Base-by-base conservation (phyloP, 2,113 vertebrate species). In the Aleadryas rufinucha region DNA sequence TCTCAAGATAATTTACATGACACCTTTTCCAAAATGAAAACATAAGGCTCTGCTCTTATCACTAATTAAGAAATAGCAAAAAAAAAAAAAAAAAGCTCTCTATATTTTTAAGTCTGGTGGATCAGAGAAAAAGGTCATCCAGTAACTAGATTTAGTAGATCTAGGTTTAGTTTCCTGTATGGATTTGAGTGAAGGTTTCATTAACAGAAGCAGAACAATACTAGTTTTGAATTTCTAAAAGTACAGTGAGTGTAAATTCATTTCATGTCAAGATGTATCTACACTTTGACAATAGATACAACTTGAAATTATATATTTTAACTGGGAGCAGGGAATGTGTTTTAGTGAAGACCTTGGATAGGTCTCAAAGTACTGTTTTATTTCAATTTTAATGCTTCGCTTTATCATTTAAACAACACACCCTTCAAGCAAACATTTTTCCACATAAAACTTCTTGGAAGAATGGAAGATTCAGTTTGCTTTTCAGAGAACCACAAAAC, bases 91-190 rank as follows among this genome's bases (percentile, higher is more conserved):
- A 13, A 31, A 31, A 19, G 0, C 6, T 78, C 11, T 54, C 31
- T 72, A 0, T 31, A 66, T 74, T 87, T 89, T 60, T 37, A 87
- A 87, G n/a, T 61, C 37, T 72, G 37, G 24, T 23, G 22, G 31
- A 75, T 76, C 85, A 80, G 37, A 68, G 57, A 24, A 89, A 68
- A 74, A 70, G 59, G 87, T 79, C 33, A 92, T 65, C 33, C 63
- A 65, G 17, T 83, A 42, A 88, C 20, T 50, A 45, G 53, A 86
- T 84, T 90, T 53, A 60, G 49, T 27, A 78, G 26, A 56, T 64
- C n/a, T 57, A 81, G 33, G 61, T 89, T 95, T 96, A 74, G 96
- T 92, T 93, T 95, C 64, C 79, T 72, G 19, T 23, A 72, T 28
- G 35, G 70, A 80, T 87, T 60, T 86, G 31, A 85, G n/a, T 52